Evolutionary conservation across 2,113 vertebrate genomes (phyloP).

Genomic region (Paraplagusia blochii): DNA sequence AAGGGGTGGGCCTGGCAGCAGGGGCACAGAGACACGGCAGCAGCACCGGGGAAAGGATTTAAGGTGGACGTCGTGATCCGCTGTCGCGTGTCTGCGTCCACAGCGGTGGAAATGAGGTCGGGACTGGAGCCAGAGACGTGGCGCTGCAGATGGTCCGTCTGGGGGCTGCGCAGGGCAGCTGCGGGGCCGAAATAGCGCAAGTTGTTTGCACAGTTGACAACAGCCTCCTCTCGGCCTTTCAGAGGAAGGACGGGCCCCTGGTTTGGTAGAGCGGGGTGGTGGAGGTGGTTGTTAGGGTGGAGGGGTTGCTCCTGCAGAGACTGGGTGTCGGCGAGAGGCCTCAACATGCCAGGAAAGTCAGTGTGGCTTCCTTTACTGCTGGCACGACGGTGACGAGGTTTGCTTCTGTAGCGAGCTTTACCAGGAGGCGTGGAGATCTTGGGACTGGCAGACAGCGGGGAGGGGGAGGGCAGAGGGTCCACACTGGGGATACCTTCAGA

Average conservation of each 20-base stretch:
- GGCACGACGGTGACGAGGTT: conserved; percentile 91
- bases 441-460: conserved; percentile 89
- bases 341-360: conserved; percentile 85
- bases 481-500: conserved; percentile 89
- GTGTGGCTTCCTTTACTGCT: conserved; percentile 94
- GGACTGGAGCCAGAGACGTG: conserved; percentile 86
- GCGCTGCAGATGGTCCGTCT: conserved; percentile 90
- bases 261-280: conserved; percentile 58
- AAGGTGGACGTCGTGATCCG: conserved; percentile 55
- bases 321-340: conserved; percentile 71
- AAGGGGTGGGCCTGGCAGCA: conserved; percentile 83
- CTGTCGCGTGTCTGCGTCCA: conserved; percentile 82
- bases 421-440: conserved; percentile 85
- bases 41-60: conserved; percentile 33
- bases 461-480: conserved; percentile 81
- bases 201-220: conserved; percentile 91
- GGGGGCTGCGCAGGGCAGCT: conserved; percentile 90
- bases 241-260: conserved; percentile 66
- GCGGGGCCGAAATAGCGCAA: conserved; percentile 95
- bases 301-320: conserved; percentile 65
- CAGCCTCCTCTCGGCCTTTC: conserved; percentile 81
- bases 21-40: conserved; percentile 71
- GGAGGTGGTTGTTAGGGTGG: conserved; percentile 65
- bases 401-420: conserved; percentile 91
- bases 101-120: conserved; percentile 87